These are phyloP conservation scores for Euura saliciscinereae DNA, from an alignment of 1,140 invertebrate species.

Conservation along the genomic window DNA sequence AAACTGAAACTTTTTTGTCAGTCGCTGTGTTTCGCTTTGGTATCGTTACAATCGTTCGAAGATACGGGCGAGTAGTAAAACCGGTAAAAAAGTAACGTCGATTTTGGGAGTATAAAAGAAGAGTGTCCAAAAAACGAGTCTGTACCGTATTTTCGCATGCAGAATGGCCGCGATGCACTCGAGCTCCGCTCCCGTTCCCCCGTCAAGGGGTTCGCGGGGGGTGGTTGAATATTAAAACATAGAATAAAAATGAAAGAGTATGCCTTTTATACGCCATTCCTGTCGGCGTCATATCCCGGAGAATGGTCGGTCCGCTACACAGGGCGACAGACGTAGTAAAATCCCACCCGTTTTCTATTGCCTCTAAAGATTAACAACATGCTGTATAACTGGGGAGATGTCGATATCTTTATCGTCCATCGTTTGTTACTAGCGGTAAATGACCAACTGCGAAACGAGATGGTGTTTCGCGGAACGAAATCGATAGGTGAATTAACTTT, in stretches of 20 bases:
- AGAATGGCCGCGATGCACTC: not conserved
- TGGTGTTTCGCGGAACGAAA: too few relatives aligned
- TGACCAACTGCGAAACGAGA: too few relatives aligned
- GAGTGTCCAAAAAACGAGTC: too few relatives aligned
- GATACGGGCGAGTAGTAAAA: not conserved
- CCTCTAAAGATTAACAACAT: not conserved
- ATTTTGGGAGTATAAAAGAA: not conserved
- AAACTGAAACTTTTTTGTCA: not conserved
- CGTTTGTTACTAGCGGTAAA: not conserved
- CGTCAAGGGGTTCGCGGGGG: not conserved
- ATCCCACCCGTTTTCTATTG: not conserved
- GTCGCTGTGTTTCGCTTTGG: not conserved
- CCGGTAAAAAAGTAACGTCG: not conserved
- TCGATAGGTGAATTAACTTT: too few relatives aligned
- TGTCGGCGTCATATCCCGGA: not conserved
- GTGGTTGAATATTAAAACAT: slow-evolving; percentile 3
- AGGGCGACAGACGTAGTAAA: not conserved
- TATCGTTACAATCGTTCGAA: not conserved
- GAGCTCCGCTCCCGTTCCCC: not conserved
- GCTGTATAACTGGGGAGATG: not conserved
- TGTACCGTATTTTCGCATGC: not conserved
- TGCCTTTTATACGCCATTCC: not conserved
- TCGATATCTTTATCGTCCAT: not conserved
- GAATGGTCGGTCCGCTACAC: not conserved
- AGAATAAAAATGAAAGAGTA: not conserved